These are phyloP conservation scores for Sciurus niger DNA, from an alignment of 2,113 vertebrate genomes.

Conservation along the genomic window DNA sequence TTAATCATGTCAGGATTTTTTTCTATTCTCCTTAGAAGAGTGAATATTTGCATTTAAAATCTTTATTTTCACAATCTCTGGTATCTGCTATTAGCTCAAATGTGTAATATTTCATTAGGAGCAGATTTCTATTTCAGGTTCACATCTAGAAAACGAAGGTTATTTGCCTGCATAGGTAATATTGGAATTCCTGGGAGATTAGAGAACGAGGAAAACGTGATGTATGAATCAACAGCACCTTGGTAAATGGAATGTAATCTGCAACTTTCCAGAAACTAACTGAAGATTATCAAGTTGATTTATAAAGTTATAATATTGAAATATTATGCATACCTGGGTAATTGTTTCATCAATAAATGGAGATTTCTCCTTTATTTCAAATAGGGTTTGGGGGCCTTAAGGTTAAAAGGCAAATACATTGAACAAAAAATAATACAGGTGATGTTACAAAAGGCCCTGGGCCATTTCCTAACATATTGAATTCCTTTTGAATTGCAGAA, in stretches of 20 bases:
- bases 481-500: slow-evolving; percentile 59
- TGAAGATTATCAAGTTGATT: slow-evolving; percentile 9
- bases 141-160: slow-evolving; percentile 30
- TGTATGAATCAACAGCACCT: neutral
- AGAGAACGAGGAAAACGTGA: neutral
- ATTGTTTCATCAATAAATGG: neutral
- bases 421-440: neutral
- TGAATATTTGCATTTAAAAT: slow-evolving; percentile 53
- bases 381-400: neutral
- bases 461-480: neutral
- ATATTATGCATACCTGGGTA: neutral
- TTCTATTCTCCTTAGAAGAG: neutral
- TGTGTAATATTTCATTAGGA: slow-evolving; percentile 52
- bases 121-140: slow-evolving; percentile 60
- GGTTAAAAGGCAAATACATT: slow-evolving; percentile 30
- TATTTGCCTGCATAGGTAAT: slow-evolving; percentile 57
- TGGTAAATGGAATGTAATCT: neutral
- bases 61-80: slow-evolving; percentile 6
- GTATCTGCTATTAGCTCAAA: slow-evolving; percentile 2
- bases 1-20: neutral
- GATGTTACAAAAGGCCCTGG: slow-evolving; percentile 4
- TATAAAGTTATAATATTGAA: slow-evolving; percentile 7
- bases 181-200: neutral
- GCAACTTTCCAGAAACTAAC: neutral
- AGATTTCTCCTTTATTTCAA: slow-evolving; percentile 32